Conservation (phyloP, 2,888 invertebrate genomes). For the Erannis defoliaria region DNA sequence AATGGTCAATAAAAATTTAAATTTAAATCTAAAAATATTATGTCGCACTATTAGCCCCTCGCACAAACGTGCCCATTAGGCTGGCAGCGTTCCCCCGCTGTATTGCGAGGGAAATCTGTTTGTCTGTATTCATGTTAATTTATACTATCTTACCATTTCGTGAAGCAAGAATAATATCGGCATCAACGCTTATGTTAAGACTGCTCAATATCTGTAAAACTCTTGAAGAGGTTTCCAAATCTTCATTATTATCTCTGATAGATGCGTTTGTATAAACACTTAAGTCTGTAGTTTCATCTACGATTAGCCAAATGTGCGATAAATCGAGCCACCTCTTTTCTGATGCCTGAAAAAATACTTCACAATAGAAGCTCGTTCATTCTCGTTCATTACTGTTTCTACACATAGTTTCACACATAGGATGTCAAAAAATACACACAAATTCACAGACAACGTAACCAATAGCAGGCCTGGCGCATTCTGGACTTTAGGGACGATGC, state of each 20-base stretch:
- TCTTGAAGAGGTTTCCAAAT: conserved; percentile 19
- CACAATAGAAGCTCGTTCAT: not conserved
- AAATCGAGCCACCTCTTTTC: conserved; percentile 56
- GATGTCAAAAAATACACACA: no score
- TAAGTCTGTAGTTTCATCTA: conserved; percentile 36
- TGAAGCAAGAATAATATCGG: conserved; percentile 58
- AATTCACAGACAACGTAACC: no score
- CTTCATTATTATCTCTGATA: not conserved
- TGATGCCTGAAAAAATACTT: conserved; percentile 61
- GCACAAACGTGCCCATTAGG: no score
- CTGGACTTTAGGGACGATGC: no score
- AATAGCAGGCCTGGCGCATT: no score
- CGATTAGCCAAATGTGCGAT: conserved; percentile 64
- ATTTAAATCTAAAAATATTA: no score
- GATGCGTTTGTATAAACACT: not conserved
- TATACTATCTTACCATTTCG: conserved; percentile 41
- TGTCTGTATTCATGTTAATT: not conserved
- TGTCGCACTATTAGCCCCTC: no score
- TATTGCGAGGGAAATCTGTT: no score
- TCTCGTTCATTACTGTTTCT: no score
- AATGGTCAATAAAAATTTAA: no score
- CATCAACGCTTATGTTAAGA: conserved; percentile 54
- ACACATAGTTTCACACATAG: no score
- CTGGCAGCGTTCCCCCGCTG: no score
- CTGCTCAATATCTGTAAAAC: conserved; percentile 13